Base-by-base conservation (phyloP, 2,113 vertebrate species). In the Pseudopodoces humilis region DNA sequence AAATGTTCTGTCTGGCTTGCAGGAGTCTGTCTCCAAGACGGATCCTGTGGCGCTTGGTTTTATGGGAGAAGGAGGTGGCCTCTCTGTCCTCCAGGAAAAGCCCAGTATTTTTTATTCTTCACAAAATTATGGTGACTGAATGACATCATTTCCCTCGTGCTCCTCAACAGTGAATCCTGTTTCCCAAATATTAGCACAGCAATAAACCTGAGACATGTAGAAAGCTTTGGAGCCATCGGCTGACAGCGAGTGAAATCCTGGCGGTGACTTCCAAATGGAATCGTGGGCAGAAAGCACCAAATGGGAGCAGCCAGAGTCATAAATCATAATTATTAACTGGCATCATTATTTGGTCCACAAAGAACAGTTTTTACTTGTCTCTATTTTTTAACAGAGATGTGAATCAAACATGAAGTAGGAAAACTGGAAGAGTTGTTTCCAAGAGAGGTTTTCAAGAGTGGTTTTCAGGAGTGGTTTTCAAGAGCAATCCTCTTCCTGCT, bases 211-310 rank as follows among this genome's bases (percentile, higher is more conserved):
- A 22, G 55, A 58, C 33, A n/a, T 5, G 7, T 0, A 31, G 56
- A 53, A 82, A 92, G 44, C 74, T 81, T 69, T 64, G 69, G 78
- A 81, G 58, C 44, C 52, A 10, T 17, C 4, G 4, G 15, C 47
- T 39, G 41, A 3, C 1, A 0, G 37, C 0, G 2, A 9, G 4
- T 3, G 22, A 46, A 27, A 33, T 67, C 25, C 31, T 82, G 50
- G 15, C 1, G 19, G 37, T 49, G 79, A 18, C 52, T 88, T 63
- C 35, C 47, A 27, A 79, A 27, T 41, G 60, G 27, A 85, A 82
- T 3, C 2, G 0, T 52, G 56, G 31, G 27, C 50, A 89, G 46
- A 79, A 67, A 44, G 37, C 52, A 15, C 31, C 53, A 13, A 77
- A n/a, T 3, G 44, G 35, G 24, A 81, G 31, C 60, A 52, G 43